Percentiles rank a stretch among this genome's conserved stretches.
phyloP scores from a whole-genome alignment of 2,888 invertebrate species.

The Hoplodrina ambigua region DNA sequence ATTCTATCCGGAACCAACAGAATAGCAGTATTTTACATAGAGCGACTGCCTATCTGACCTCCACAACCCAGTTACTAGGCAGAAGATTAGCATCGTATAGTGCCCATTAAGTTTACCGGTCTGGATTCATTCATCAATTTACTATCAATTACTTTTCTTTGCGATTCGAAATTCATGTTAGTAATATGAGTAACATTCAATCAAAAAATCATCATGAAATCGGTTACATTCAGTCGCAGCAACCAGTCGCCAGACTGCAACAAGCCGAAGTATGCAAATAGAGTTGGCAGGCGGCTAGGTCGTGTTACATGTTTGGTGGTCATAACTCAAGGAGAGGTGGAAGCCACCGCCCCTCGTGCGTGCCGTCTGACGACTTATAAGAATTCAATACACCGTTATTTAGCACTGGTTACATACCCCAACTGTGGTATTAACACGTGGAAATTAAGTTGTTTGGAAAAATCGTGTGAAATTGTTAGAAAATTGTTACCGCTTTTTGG shows the following conservation, averaged over 20 bases:
- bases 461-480: constrained; percentile 30
- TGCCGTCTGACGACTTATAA: constrained; percentile 79
- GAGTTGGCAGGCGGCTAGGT: constrained; percentile 72
- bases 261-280: constrained; percentile 78
- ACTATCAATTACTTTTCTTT: background rate
- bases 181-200: background rate
- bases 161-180: background rate
- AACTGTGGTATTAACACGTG: constrained; percentile 54
- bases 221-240: constrained; percentile 23
- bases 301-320: constrained; percentile 82
- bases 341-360: constrained; percentile 78
- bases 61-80: too few relatives aligned
- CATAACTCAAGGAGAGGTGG: constrained; percentile 80
- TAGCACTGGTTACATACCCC: constrained; percentile 65
- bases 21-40: too few relatives aligned
- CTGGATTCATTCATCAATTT: background rate
- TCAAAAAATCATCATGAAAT: background rate
- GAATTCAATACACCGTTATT: constrained; percentile 79
- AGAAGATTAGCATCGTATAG: background rate
- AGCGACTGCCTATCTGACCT: too few relatives aligned
- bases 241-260: constrained; percentile 48
- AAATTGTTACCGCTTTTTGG: background rate
- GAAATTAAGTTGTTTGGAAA: constrained; percentile 64
- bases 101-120: background rate
- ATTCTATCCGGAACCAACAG: too few relatives aligned